phyloP scores from a whole-genome alignment of 2,797 vertebrate species.

The Acanthurus leucopareius region DNA sequence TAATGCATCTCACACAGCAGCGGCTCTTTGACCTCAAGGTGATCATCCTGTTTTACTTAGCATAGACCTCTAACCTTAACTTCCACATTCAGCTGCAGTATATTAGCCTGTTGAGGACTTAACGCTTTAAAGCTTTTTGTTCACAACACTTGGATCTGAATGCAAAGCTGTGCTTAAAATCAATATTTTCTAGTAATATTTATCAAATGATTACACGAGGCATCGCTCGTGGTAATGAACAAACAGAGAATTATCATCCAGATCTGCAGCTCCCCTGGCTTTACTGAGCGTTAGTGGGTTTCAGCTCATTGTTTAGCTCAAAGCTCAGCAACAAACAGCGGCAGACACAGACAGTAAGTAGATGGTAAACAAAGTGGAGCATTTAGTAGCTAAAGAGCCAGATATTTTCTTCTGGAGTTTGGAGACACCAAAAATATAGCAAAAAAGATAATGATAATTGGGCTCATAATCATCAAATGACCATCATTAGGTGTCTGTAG shows the following conservation, averaged over 20 bases:
- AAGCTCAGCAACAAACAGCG: neutral
- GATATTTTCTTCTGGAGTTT: neutral
- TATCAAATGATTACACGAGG: neutral
- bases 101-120: constrained; percentile 40
- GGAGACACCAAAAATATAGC: neutral
- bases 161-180: too few species aligned
- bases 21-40: constrained; percentile 36
- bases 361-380: neutral
- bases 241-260: neutral
- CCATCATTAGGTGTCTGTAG: neutral
- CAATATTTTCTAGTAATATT: neutral
- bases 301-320: neutral
- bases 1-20: constrained; percentile 59
- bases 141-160: neutral
- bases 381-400: constrained; percentile 1
- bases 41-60: constrained; percentile 66
- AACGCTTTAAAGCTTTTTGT: neutral
- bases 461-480: too few species aligned
- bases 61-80: constrained; percentile 51
- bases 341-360: neutral
- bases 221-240: neutral
- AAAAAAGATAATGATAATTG: neutral
- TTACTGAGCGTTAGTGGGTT: neutral
- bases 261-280: neutral
- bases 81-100: constrained; percentile 42